Evolutionary conservation across 1,140 invertebrate species (phyloP).

Genomic region (Anastrepha ludens): DNA sequence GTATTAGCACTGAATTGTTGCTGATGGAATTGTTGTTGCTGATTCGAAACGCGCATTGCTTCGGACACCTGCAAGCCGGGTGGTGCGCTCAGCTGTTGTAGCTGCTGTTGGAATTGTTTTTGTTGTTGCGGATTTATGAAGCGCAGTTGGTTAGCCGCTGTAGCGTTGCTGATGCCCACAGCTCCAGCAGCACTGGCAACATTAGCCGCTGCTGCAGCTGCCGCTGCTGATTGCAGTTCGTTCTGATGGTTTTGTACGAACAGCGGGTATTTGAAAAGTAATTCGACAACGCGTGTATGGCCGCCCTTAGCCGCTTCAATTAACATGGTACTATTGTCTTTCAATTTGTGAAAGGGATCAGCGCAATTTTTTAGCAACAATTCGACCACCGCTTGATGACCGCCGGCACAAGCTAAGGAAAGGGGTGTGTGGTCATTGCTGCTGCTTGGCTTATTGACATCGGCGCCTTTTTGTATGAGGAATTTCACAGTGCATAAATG

Average conservation of each 20-base stretch:
- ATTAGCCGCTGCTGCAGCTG: conserved; percentile 70
- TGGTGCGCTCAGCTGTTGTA: conserved; percentile 73
- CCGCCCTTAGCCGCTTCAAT: conserved; percentile 99
- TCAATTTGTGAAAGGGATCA: conserved; percentile 96
- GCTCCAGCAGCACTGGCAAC: conserved; percentile 59
- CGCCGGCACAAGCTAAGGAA: conserved; percentile 96
- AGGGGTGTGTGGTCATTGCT: conserved; percentile 99
- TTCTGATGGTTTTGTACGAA: conserved; percentile 73
- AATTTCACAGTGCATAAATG: conserved; percentile 98
- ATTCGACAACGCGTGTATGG: conserved; percentile 94
- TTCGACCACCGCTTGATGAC: conserved; percentile 94
- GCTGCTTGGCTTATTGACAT: conserved; percentile 95
- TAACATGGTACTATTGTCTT: conserved; percentile 99
- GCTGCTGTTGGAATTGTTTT: conserved; percentile 73
- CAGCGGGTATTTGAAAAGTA: conserved; percentile 95
- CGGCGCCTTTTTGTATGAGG: conserved; percentile 93
- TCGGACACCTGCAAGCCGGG: conserved; percentile 77
- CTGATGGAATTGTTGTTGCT: conserved; percentile 71
- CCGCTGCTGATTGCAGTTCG: conserved; percentile 70
- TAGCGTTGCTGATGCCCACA: conserved; percentile 53
- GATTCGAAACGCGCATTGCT: conserved; percentile 75
- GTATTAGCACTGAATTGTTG: conserved; percentile 66
- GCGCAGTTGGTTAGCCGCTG: conserved; percentile 61
- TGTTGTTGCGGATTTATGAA: conserved; percentile 68
- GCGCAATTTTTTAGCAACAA: conserved; percentile 91